Evolutionary conservation across 2,888 invertebrate species (phyloP).

Genomic region (Dicyrtoma fusca): DNA sequence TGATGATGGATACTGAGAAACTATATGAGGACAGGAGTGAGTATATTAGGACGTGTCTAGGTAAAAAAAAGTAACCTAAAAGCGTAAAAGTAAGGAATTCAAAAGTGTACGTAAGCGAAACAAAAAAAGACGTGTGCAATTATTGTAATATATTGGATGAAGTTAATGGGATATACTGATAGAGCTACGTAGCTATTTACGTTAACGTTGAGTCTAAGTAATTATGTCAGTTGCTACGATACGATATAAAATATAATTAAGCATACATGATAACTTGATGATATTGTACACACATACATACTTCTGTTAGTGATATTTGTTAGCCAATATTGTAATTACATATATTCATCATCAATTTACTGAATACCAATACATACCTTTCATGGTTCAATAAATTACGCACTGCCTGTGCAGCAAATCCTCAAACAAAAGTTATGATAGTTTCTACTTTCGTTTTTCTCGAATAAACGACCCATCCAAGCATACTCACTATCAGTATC

Average conservation of each 20-base stretch:
- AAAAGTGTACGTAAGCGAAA: too few species aligned
- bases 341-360: background rate
- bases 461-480: too few species aligned
- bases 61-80: too few species aligned
- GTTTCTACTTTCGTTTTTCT: too few species aligned
- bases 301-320: slow-evolving; percentile 9
- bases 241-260: background rate
- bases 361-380: too few species aligned
- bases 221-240: background rate
- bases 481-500: too few species aligned
- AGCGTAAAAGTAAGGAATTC: too few species aligned
- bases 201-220: background rate
- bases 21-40: too few species aligned
- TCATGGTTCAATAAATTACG: slow-evolving; percentile 1
- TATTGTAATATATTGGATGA: background rate
- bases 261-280: background rate
- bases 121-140: too few species aligned
- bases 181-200: too few species aligned
- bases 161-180: background rate
- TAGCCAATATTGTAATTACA: slow-evolving; percentile 6
- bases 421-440: background rate
- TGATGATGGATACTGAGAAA: too few species aligned
- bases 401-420: background rate
- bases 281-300: background rate
- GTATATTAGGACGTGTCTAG: too few species aligned